A percentile compares a stretch with the other conserved stretches of the same genome.
These are phyloP conservation scores for Pseudomyrmex flavicornis DNA, from an alignment of 1,140 invertebrate species.

Conservation along the genomic window DNA sequence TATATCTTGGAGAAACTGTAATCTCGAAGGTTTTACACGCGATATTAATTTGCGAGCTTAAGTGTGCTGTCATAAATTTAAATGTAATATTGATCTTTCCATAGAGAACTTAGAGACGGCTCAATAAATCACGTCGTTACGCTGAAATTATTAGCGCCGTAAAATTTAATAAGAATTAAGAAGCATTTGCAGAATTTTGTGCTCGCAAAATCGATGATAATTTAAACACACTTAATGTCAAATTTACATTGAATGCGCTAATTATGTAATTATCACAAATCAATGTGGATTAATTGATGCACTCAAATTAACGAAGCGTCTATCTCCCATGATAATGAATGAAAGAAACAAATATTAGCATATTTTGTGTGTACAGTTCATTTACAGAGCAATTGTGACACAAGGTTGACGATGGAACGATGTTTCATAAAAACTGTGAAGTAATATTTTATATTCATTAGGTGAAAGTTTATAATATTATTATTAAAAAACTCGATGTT, in stretches of 20 bases:
- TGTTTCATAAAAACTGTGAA: neutral
- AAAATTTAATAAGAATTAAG: slow-evolving; percentile 33
- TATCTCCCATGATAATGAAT: no score
- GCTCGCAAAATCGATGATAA: neutral
- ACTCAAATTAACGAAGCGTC: no score
- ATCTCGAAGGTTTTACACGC: slow-evolving; percentile 42
- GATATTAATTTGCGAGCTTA: slow-evolving; percentile 53
- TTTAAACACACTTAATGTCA: neutral
- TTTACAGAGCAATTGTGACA: neutral
- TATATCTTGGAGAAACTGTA: slow-evolving; percentile 28
- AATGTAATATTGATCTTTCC: slow-evolving; percentile 51
- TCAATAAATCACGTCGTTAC: slow-evolving; percentile 41
- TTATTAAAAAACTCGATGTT: no score
- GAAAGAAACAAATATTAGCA: neutral
- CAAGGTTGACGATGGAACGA: neutral
- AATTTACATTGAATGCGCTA: no score
- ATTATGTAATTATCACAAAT: no score
- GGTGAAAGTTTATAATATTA: no score
- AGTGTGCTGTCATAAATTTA: slow-evolving; percentile 48
- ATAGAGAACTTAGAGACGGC: slow-evolving; percentile 31
- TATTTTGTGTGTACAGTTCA: neutral
- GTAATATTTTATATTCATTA: no score
- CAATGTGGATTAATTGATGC: no score
- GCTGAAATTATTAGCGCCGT: slow-evolving; percentile 26
- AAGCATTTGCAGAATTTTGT: neutral